Percentiles rank a stretch among this genome's conserved stretches.
These are phyloP conservation scores for Rhynchonema sp. DNA, from an alignment of 2,888 invertebrate species.

Conservation along the genomic window DNA sequence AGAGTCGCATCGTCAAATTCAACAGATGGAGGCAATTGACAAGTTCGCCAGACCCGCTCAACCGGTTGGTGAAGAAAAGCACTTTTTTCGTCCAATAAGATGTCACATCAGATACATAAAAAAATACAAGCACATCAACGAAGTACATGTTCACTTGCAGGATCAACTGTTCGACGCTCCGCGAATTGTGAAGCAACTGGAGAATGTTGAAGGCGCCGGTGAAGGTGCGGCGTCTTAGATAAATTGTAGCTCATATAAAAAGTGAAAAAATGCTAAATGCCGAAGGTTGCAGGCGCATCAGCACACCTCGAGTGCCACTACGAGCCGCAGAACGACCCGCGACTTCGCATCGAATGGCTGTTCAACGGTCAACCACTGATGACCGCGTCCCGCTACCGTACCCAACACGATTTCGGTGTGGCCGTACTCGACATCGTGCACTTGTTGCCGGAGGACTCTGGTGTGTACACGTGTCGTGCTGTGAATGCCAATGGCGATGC, in stretches of 20 bases:
- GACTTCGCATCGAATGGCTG: conserved; percentile 23
- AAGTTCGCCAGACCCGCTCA: conserved; percentile 40
- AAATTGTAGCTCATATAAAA: too few species aligned
- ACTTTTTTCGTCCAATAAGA: conserved; percentile 41
- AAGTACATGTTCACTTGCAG: too few species aligned
- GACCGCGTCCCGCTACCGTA: conserved; percentile 40
- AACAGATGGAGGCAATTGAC: conserved; percentile 53
- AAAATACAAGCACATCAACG: too few species aligned
- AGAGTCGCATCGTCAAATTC: conserved; percentile 68
- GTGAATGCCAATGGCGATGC: conserved; percentile 5
- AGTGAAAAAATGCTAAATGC: too few species aligned
- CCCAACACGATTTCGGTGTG: conserved; percentile 84
- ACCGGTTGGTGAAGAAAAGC: conserved; percentile 75
- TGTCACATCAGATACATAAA: too few species aligned
- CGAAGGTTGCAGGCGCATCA: conserved; percentile 62
- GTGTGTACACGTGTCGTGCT: background rate
- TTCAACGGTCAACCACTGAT: conserved; percentile 62
- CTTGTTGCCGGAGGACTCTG: conserved; percentile 39
- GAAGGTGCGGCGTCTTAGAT: conserved; percentile 90
- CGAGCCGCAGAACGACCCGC: conserved; percentile 39
- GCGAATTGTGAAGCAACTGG: conserved; percentile 67
- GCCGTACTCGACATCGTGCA: conserved; percentile 70
- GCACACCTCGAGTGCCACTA: conserved; percentile 85
- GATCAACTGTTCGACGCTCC: conserved; percentile 45
- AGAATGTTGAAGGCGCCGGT: conserved; percentile 58